Base-by-base conservation (phyloP, 1,140 invertebrate genomes). In the Brachionus angularis region DNA sequence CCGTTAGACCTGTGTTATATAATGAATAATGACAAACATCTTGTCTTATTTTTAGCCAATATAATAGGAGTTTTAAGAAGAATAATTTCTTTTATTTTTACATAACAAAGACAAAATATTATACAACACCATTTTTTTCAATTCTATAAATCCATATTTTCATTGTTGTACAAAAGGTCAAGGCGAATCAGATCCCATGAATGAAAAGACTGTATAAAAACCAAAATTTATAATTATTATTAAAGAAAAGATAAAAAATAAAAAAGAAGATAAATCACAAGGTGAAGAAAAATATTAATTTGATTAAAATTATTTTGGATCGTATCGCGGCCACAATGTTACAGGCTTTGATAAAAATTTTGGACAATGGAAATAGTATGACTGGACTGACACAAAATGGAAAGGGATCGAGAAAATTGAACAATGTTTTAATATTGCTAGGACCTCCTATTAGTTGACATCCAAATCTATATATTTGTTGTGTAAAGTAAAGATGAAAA, bases 371-470 rank as follows among this genome's bases (percentile, higher is more conserved):
- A 75, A 79, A 78, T 3, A 76, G 75, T 67, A 62, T 76, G 3
- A 77, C 75, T 75, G 81, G 81, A 36, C 77, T 81, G 0, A 73
- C 77, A 21, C 78, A 77, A 23, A 75, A 76, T 21, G 86, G 88
- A 14, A 84, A 79, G 25, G 81, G 86, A 0, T 88, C 88, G 70
- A 89, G 89, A 78, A 90, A 93, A 80, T 83, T 93, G 36, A 84
- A 92, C 46, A 92, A 90, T 77, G 84, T 92, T 46, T 83, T 91
- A 1, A 79, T 90, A 34, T 86, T 90, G 52, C 84, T 91, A 14
- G 88, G 88, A 39, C 88, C 89, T 4, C 89, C 90, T 8, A 88
- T 91, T 14, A 90, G 89, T 73, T 83, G 91, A 33, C 85, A 88
- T 78, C 86, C 88, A 0, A 83, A 86, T 29, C 80, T 87, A 8